Evolutionary conservation across 92 coral and sea anemone genomes (phyloP).

Genomic region (Galaxea fascicularis): DNA sequence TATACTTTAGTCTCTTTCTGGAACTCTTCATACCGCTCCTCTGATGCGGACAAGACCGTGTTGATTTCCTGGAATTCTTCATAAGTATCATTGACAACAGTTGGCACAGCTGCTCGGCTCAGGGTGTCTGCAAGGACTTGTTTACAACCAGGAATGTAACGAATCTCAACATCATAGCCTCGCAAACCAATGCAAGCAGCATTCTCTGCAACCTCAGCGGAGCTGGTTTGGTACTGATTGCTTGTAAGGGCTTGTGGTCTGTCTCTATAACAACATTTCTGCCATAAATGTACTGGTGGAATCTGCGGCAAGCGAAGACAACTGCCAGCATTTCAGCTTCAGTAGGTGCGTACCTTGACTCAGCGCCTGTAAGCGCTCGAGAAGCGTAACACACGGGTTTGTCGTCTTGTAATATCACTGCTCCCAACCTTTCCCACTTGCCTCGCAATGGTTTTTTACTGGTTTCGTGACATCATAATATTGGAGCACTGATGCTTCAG

Average conservation of each 20-base stretch:
- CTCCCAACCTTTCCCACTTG: conserved; percentile 42
- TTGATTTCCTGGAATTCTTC: conserved; percentile 6
- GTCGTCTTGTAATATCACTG: conserved; percentile 34
- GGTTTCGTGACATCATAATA: conserved; percentile 30
- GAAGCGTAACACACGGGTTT: conserved; percentile 45
- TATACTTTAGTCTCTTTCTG: conserved; percentile 9
- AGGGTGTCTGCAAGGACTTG: conserved; percentile 39
- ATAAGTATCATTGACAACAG: neutral
- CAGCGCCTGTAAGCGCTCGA: conserved; percentile 8
- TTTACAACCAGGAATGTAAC: conserved; percentile 33
- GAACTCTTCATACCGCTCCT: conserved; percentile 12
- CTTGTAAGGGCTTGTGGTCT: too few relatives aligned
- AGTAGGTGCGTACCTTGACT: conserved; percentile 30
- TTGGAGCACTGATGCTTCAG: conserved; percentile 47
- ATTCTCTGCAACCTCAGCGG: too few relatives aligned
- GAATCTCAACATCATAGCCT: neutral
- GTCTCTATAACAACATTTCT: too few relatives aligned
- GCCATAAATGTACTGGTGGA: conserved; percentile 31
- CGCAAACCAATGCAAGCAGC: too few relatives aligned
- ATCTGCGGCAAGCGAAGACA: conserved; percentile 39
- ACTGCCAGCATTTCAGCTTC: conserved; percentile 47
- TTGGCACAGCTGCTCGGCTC: conserved; percentile 15
- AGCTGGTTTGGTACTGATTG: too few relatives aligned
- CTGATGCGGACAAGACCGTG: conserved; percentile 17
- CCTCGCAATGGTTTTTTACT: conserved; percentile 21